phyloP scores from a whole-genome alignment of 2,888 invertebrate genomes.

The Acleris emargana region DNA sequence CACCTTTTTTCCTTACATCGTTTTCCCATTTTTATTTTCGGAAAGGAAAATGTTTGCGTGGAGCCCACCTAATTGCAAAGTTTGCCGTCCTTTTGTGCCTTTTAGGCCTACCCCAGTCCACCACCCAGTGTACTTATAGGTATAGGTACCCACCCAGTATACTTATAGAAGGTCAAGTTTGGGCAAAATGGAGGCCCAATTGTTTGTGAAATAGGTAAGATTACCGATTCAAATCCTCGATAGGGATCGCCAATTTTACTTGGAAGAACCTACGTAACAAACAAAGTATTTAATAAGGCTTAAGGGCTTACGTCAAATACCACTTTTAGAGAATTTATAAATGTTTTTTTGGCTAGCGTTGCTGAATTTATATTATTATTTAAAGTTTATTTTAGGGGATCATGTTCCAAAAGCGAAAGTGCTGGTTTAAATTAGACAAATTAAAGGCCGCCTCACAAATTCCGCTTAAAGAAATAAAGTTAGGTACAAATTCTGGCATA shows the following conservation, averaged over 20 bases:
- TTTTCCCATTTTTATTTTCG: constrained; percentile 16
- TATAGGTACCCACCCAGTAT: not conserved
- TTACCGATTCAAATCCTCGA: not conserved
- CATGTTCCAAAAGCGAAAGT: too few species aligned
- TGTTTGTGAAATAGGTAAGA: constrained; percentile 9
- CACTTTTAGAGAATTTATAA: too few species aligned
- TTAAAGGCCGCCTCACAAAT: too few species aligned
- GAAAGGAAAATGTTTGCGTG: constrained; percentile 15
- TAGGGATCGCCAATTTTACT: not conserved
- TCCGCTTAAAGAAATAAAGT: too few species aligned
- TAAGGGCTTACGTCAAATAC: too few species aligned
- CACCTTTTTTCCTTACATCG: constrained; percentile 9
- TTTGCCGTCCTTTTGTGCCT: constrained; percentile 14
- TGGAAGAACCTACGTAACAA: not conserved
- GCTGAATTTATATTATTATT: too few species aligned
- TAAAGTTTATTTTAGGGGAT: too few species aligned
- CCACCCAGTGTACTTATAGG: too few species aligned
- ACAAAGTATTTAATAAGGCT: too few species aligned
- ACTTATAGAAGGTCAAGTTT: constrained; percentile 2
- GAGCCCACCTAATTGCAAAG: constrained; percentile 22
- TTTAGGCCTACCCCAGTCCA: constrained; percentile 1
- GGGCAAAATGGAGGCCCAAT: constrained; percentile 2
- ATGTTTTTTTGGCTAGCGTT: too few species aligned
- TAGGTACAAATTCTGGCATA: too few species aligned
- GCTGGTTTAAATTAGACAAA: too few species aligned